Percentiles rank a stretch among this genome's conserved stretches.
Evolutionary conservation across 2,797 vertebrate genomes (phyloP).

Genomic region (Helicolenus hilgendorfi): DNA sequence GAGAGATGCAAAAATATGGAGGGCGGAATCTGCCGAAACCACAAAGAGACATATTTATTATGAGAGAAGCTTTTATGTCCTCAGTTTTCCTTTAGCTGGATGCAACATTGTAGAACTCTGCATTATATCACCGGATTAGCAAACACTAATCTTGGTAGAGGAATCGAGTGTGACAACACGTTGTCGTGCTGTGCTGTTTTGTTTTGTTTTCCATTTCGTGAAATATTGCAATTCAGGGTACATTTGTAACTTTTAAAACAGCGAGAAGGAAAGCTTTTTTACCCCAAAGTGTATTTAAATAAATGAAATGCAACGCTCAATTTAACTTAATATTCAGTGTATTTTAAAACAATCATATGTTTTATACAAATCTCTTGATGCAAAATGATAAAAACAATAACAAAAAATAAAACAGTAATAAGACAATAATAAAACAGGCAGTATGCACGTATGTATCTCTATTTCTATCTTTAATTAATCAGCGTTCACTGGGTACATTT

Average conservation of each 20-base stretch:
- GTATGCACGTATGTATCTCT: no score
- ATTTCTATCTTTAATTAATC: no score
- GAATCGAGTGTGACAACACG: conserved; percentile 35
- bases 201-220: not conserved
- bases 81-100: conserved; percentile 27
- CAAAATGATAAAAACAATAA: not conserved
- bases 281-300: not conserved
- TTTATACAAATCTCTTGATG: not conserved
- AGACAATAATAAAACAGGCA: no score
- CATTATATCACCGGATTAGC: conserved; percentile 75
- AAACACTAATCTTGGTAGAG: conserved; percentile 53
- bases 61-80: not conserved
- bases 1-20: not conserved
- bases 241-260: not conserved
- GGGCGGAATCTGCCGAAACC: no score
- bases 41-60: not conserved
- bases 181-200: conserved; percentile 19
- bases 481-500: not conserved
- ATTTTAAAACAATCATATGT: not conserved
- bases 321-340: not conserved
- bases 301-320: not conserved
- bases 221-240: not conserved
- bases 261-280: not conserved
- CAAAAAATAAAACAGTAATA: no score
- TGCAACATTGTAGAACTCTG: conserved; percentile 25